Base-by-base conservation (phyloP, 2,797 vertebrate genomes). In the Australoheros facetus region DNA sequence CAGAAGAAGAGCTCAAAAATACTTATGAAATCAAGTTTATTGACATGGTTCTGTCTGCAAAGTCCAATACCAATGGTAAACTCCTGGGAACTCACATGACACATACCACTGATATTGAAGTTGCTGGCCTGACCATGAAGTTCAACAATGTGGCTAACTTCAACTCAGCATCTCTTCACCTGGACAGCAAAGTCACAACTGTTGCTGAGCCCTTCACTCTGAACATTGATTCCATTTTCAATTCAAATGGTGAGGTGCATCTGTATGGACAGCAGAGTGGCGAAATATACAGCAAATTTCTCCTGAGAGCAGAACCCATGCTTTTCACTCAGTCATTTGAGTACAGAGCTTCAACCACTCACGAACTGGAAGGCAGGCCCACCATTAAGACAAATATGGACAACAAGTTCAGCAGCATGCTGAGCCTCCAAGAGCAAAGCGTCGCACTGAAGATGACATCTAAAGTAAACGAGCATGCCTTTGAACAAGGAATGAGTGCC, bases 231-330 rank as follows among this genome's bases (percentile, higher is more conserved):
- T 53, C 95, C 3, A 91, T 95, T 70, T 95, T 97, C 32, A 97
- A 92, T 54, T 95, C 96, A 69, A 94, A 98, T 5, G 97, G 96
- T 70, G 95, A 80, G 71, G 71, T 97, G 48, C 32, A 87, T 84
- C 77, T 96, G 73, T 94, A 93, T 85, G 97, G 97, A 81, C 89
- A 95, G 4, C 97, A 99, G 51, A 95, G 91, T 0, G 97, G 97
- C 3, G 94, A 97, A 26, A 75, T 99, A 1, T 98, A 97, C 82
- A 97, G 96, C 92, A 98, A 98, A 90, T 94, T 98, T 83, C 93
- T 97, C 30, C 82, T 99, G 82, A 97, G 96, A 92, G 97, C 96
- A 55, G 96, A 98, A 79, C 96, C 97, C 21, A 86, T 96, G 80
- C 83, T 95, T 83, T 94, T 97, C 78, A 95, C 94, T 5, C 92